Conservation (phyloP, 2,797 vertebrate genomes). For the Setipinna tenuifilis region DNA sequence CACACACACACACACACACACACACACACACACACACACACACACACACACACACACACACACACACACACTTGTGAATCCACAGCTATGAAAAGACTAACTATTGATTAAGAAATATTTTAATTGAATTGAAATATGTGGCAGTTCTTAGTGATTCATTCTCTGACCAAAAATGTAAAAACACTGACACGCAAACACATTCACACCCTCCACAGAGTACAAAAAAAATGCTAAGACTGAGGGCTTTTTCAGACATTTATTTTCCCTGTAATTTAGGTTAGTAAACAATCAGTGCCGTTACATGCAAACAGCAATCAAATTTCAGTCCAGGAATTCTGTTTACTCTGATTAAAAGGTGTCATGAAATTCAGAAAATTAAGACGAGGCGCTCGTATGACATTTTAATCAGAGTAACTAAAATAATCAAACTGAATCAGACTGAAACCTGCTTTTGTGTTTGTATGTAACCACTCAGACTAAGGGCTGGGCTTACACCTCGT, state of each 20-base stretch:
- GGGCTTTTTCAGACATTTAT: background rate
- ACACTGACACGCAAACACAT: background rate
- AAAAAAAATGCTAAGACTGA: background rate
- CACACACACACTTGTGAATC: constrained; percentile 44
- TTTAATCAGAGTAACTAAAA: too few species aligned
- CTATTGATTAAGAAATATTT: constrained; percentile 41
- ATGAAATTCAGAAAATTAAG: too few species aligned
- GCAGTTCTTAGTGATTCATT: constrained; percentile 1
- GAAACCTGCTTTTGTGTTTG: too few species aligned
- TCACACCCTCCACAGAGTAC: background rate
- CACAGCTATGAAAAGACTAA: constrained; percentile 43
- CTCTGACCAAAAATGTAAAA: background rate
- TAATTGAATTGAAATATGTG: constrained; percentile 32
- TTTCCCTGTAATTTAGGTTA: background rate
- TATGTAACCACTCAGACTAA: too few species aligned
- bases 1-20: background rate
- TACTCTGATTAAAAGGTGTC: too few species aligned
- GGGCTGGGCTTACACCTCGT: background rate
- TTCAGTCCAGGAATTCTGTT: too few species aligned
- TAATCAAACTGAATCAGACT: too few species aligned
- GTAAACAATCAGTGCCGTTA: too few species aligned
- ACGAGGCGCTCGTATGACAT: too few species aligned
- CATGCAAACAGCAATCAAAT: too few species aligned
- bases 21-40: constrained; percentile 44
- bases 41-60: constrained; percentile 21